A percentile compares a stretch with the other conserved stretches of the same genome.
Conservation (phyloP, 1,140 invertebrate genomes). For the Heliconius congener region DNA sequence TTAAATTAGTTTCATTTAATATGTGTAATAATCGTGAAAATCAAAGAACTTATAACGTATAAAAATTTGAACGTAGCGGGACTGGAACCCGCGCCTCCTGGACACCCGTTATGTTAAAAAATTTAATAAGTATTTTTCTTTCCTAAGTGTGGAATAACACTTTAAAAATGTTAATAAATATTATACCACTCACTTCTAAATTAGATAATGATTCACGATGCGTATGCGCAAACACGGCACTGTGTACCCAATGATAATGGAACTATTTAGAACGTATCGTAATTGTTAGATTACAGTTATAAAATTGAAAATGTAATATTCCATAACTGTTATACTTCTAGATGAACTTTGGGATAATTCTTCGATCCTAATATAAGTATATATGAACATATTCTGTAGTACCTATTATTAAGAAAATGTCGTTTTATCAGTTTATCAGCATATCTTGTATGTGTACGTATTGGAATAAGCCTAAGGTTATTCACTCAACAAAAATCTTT, state of each 20-base stretch:
- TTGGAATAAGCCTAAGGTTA: too few species aligned
- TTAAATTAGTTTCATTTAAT: too few species aligned
- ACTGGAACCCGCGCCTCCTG: too few species aligned
- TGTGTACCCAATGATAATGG: background rate
- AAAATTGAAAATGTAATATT: background rate
- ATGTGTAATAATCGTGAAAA: too few species aligned
- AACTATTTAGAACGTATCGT: background rate
- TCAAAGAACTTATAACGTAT: too few species aligned
- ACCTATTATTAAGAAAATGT: background rate
- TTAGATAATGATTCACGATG: slow-evolving; percentile 16
- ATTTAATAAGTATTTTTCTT: too few species aligned
- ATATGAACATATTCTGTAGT: background rate
- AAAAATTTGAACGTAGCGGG: too few species aligned
- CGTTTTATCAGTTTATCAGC: slow-evolving; percentile 4
- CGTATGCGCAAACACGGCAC: slow-evolving; percentile 15
- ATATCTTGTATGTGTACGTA: too few species aligned
- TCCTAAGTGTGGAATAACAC: too few species aligned
- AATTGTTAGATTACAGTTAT: background rate
- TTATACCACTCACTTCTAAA: background rate
- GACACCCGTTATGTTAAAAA: too few species aligned
- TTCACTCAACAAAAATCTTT: too few species aligned
- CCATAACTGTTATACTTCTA: background rate
- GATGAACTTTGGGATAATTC: background rate
- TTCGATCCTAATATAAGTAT: background rate
- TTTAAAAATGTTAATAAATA: too few species aligned